These are phyloP conservation scores for Temnothorax longispinosus DNA, from an alignment of 1,140 invertebrate genomes.

Conservation along the genomic window DNA sequence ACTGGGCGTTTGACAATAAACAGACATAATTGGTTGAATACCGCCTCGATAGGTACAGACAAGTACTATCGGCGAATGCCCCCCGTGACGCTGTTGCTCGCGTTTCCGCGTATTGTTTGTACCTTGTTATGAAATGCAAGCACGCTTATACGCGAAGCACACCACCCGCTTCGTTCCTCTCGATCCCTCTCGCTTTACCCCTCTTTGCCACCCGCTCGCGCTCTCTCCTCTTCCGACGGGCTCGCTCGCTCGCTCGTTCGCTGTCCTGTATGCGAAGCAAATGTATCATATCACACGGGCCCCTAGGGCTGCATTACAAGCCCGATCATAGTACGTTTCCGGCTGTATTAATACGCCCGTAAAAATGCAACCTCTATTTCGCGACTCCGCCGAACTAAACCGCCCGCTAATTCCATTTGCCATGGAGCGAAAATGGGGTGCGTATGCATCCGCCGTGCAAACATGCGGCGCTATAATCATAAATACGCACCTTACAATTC, in stretches of 20 bases:
- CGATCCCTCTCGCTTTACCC: constrained; percentile 46
- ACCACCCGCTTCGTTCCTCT: constrained; percentile 30
- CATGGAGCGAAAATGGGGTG: constrained; percentile 48
- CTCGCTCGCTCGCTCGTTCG: constrained; percentile 34
- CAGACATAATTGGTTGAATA: constrained; percentile 79
- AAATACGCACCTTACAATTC: constrained; percentile 27
- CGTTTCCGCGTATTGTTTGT: constrained; percentile 72
- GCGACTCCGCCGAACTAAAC: constrained; percentile 73
- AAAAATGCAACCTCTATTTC: constrained; percentile 80
- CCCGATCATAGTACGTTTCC: constrained; percentile 81
- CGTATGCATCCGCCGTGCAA: constrained; percentile 35
- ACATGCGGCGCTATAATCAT: constrained; percentile 3
- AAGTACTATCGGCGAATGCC: constrained; percentile 73
- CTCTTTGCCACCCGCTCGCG: constrained; percentile 40
- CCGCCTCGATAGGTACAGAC: constrained; percentile 73
- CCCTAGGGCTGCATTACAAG: constrained; percentile 82
- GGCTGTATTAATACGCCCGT: constrained; percentile 78
- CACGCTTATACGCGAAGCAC: constrained; percentile 60
- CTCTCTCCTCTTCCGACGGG: constrained; percentile 57
- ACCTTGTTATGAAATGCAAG: constrained; percentile 77
- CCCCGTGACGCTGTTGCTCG: constrained; percentile 52
- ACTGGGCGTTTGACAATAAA: constrained; percentile 73
- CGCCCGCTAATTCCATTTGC: constrained; percentile 80
- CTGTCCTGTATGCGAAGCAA: constrained; percentile 79
- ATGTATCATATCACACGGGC: constrained; percentile 82